These are phyloP conservation scores for Sus cebifrons DNA, from an alignment of 2,797 vertebrate species.

Conservation along the genomic window DNA sequence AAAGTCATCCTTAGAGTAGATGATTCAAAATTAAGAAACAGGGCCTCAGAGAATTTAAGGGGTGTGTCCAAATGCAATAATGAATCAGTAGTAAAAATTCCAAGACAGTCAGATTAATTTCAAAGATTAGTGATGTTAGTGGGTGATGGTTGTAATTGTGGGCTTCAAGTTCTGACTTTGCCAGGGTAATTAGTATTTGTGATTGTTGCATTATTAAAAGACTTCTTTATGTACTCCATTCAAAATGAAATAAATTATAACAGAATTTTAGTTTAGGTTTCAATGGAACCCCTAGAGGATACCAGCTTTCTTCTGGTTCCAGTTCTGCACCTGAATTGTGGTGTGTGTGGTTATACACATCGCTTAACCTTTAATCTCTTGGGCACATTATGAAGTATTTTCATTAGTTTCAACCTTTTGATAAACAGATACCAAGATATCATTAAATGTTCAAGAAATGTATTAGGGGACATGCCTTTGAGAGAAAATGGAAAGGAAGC, in stretches of 20 bases:
- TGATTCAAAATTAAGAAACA: conserved; percentile 47
- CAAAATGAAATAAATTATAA: conserved; percentile 54
- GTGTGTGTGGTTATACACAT: not conserved
- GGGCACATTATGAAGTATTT: conserved; percentile 7
- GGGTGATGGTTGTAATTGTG: not conserved
- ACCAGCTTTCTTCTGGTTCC: conserved; percentile 16
- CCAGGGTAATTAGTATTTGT: conserved; percentile 10
- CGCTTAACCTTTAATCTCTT: not conserved
- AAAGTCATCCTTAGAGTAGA: not conserved
- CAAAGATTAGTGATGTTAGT: conserved; percentile 47
- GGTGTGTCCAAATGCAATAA: not conserved
- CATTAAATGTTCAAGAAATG: conserved; percentile 10
- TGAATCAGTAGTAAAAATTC: conserved; percentile 30
- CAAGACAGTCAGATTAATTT: conserved; percentile 46
- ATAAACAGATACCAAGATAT: conserved; percentile 24
- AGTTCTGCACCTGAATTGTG: conserved; percentile 6
- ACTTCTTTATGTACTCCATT: conserved; percentile 18
- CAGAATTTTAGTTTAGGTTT: conserved; percentile 53
- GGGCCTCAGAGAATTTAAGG: not conserved
- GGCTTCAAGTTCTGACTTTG: conserved; percentile 49
- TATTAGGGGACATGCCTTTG: not conserved
- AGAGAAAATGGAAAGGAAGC: conserved; percentile 10
- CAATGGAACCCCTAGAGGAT: not conserved
- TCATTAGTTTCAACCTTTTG: not conserved
- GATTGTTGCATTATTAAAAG: not conserved